Evolutionary conservation across 2,888 invertebrate genomes (phyloP).

Genomic region (Leistus spinibarbis): DNA sequence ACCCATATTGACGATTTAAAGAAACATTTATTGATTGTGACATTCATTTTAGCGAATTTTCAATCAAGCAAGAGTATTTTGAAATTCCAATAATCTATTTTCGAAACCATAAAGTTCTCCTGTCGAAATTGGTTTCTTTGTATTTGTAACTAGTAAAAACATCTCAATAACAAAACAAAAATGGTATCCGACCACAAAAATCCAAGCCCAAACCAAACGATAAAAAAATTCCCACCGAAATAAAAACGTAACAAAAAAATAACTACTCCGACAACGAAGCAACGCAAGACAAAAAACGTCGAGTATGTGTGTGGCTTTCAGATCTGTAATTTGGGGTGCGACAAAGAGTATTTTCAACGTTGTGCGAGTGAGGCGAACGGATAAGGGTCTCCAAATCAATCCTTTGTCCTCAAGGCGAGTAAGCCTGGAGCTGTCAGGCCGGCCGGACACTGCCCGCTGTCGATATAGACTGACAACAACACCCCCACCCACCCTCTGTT

Average conservation of each 20-base stretch:
- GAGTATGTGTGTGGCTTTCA: too few species aligned
- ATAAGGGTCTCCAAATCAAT: slow-evolving; percentile 13
- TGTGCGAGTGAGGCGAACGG: neutral
- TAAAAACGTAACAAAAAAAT: neutral
- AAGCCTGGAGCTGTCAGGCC: neutral
- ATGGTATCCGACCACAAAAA: neutral
- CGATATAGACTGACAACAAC: neutral
- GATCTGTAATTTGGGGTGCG: neutral
- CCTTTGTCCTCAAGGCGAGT: slow-evolving; percentile 12
- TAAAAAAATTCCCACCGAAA: neutral
- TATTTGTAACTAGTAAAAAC: too few species aligned
- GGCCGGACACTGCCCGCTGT: neutral
- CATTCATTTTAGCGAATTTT: too few species aligned
- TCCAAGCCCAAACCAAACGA: neutral
- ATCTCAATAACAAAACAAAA: neutral
- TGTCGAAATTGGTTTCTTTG: too few species aligned
- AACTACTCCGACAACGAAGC: neutral
- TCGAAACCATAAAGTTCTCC: too few species aligned
- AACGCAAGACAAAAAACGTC: neutral
- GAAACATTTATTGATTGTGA: too few species aligned
- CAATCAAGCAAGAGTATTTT: too few species aligned
- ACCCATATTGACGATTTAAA: too few species aligned
- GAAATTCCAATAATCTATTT: too few species aligned
- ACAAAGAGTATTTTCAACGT: neutral
- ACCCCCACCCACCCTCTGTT: too few species aligned